These are phyloP conservation scores for Phrynosoma blainvillii DNA, from an alignment of 2,113 vertebrate genomes.

Conservation along the genomic window DNA sequence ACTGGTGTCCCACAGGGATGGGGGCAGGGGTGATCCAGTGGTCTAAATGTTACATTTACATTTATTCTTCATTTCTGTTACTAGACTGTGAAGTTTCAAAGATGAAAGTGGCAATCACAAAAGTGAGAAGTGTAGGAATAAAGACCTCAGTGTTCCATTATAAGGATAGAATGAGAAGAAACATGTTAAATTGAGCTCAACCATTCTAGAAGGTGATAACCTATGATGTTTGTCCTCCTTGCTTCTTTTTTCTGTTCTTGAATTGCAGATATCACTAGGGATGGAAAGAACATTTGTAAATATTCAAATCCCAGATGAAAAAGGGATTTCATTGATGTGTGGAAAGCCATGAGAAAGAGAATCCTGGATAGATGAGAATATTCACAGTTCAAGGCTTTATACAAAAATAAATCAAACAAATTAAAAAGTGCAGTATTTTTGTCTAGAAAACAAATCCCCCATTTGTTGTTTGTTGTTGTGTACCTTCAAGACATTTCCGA, in stretches of 20 bases:
- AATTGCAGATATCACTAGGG: neutral
- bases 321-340: too few species aligned
- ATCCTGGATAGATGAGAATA: too few species aligned
- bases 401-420: too few species aligned
- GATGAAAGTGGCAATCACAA: conserved; percentile 67
- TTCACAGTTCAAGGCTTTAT: too few species aligned
- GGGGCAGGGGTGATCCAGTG: conserved; percentile 56
- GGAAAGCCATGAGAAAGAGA: too few species aligned
- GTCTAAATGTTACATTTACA: conserved; percentile 80
- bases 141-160: conserved; percentile 59
- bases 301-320: too few species aligned
- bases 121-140: conserved; percentile 64
- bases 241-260: conserved; percentile 3
- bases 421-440: too few species aligned
- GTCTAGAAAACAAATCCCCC: too few species aligned
- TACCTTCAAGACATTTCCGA: too few species aligned
- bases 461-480: too few species aligned
- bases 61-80: conserved; percentile 71
- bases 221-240: neutral
- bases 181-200: conserved; percentile 34
- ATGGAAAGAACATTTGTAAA: too few species aligned
- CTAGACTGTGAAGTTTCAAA: conserved; percentile 60
- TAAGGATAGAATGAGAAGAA: conserved; percentile 41
- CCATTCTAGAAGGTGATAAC: rapidly evolving
- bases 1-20: conserved; percentile 67